Base-by-base conservation (phyloP, 2,797 vertebrate genomes). In the Artibeus jamaicensis region DNA sequence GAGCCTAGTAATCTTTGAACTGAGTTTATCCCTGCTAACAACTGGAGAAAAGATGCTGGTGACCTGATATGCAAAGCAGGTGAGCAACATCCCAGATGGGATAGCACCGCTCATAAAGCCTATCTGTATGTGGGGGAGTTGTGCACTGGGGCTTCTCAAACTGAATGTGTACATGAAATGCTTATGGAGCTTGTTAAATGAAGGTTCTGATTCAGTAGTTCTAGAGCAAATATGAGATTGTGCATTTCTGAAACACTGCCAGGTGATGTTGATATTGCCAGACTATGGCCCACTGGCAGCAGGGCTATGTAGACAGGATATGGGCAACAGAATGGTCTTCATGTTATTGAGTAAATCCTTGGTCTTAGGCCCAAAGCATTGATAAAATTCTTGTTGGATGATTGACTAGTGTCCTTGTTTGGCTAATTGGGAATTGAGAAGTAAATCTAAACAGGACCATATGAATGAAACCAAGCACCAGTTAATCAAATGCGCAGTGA, bases 271-370 rank as follows among this genome's bases (percentile, higher is more conserved):
- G 26, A 37, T 48, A 16, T 37, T 34, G 12, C 21, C 6, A 34
- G 12, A 22, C 9, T 26, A 6, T 6, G 29, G 24, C 3, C 6
- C 2, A 3, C 24, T 18, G 70, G 22, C 1, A 2, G 6, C 11
- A 1, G 19, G 22, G 6, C 32, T 48, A 7, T 21, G 22, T 50
- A 42, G 11, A 4, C 5, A 0, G 4, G 76, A 19, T 9, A 26
- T 14, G 86, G 79, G 9, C 8, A 32, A 19, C 19, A 39, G 21
- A 14, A 11, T 6, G 2, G 0, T 73, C 34, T 50, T 22, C n/a
- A 4, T 19, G 14, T 55, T 21, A 32, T 22, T 3, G 3, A 55
- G 50, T 67, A 6, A 18, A 6, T 55, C n/a, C 29, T 50, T 34
- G 73, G 5, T 53, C 44, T 88, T n/a, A 21, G 2, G 14, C 22